Base-by-base conservation (phyloP, 2,797 vertebrate species). In the Ctenopoma kingsleyae region DNA sequence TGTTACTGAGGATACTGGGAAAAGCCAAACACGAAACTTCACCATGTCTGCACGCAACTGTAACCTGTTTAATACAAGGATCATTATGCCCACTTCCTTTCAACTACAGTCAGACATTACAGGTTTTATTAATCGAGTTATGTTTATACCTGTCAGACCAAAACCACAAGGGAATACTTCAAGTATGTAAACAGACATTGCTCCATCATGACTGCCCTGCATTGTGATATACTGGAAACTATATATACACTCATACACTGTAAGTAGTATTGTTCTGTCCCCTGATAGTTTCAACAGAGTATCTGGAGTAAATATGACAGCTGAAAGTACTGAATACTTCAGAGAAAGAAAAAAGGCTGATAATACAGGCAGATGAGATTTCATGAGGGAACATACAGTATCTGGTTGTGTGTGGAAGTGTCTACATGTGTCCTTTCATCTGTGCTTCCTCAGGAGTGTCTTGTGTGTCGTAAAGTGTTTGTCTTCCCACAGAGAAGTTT, bases 401-500 rank as follows among this genome's bases (percentile, higher is more conserved):
- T 68, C 12, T 53, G 54, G 4, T 25, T 55, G 7, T 27, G 19
- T 74, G 75, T 70, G 72, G 71, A 76, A 74, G 43, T 67, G 59
- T 78, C 23, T 50, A 60, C 69, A 60, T 54, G 30, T 74, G 77
- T 81, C 63, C 66, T 76, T 84, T 87, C 82, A 84, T 76, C 78
- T 59, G 55, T 48, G 52, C 81, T 79, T 80, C 81, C 66, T 82
- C 71, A 52, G 76, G 87, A 80, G 77, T 67, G 22, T 61, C 53
- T 62, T 62, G 43, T 81, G 82, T 85, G 73, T 76, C 20, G 55
- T 66, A 53, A 71, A 57, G 69, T 77, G 75, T 79, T 84, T 80
- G 67, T 78, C 70, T 74, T 51, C 80, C 82, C 84, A 70, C 76
- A 86, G 79, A 79, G 72, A 74, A 46, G 36, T 70, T 77, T 73